Percentiles rank a stretch among this genome's conserved stretches.
Evolutionary conservation across 2,888 invertebrate genomes (phyloP).

Genomic region (Eilema depressum): DNA sequence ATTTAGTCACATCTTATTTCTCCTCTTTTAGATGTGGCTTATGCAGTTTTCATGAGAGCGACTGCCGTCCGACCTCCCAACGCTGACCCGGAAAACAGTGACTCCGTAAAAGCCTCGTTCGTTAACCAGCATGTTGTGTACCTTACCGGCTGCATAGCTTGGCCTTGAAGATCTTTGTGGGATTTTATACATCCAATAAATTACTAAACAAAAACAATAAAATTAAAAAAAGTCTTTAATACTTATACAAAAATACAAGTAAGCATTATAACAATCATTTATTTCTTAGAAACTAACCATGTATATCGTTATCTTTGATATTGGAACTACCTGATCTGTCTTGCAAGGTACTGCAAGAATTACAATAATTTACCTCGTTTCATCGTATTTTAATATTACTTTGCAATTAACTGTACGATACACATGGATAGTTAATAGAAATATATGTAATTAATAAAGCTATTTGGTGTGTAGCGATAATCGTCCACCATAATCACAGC

Average conservation of each 20-base stretch:
- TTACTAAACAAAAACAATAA: constrained; percentile 23
- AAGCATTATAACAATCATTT: constrained; percentile 30
- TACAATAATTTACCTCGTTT: background rate
- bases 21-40: too few species aligned
- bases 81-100: too few species aligned
- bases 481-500: constrained; percentile 55
- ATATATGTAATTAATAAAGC: constrained; percentile 37
- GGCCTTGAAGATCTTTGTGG: background rate
- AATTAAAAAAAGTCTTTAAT: constrained; percentile 24
- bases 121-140: too few species aligned
- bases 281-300: constrained; percentile 10
- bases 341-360: background rate
- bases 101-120: too few species aligned
- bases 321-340: background rate
- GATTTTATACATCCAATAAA: background rate
- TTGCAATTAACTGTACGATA: background rate
- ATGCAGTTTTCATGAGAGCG: too few species aligned
- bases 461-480: constrained; percentile 55
- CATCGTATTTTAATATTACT: background rate
- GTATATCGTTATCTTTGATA: constrained; percentile 5
- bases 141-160: too few species aligned
- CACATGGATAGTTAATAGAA: constrained; percentile 14
- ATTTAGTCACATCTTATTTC: too few species aligned
- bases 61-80: too few species aligned
- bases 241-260: constrained; percentile 34